These are phyloP conservation scores for Salminus brasiliensis DNA, from an alignment of 2,113 vertebrate species.

Conservation along the genomic window DNA sequence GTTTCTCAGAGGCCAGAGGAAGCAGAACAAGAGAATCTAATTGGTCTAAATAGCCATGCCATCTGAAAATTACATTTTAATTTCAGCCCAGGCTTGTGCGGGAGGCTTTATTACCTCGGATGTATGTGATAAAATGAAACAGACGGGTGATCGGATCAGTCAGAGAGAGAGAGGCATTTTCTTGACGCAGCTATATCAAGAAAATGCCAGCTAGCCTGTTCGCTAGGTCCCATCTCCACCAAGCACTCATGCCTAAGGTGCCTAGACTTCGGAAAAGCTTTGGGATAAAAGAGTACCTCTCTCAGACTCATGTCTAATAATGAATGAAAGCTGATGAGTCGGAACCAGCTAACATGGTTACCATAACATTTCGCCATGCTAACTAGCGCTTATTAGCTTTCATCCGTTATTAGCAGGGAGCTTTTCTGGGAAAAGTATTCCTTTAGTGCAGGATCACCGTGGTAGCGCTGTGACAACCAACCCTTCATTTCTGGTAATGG, in stretches of 20 bases:
- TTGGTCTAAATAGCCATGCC: constrained; percentile 48
- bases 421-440: neutral
- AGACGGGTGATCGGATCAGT: neutral
- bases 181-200: constrained; percentile 8
- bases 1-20: constrained; percentile 36
- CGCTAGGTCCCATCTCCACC: neutral
- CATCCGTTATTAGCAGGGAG: no score
- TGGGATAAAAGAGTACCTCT: neutral
- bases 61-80: constrained; percentile 44
- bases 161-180: constrained; percentile 19
- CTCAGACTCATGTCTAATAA: neutral
- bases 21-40: constrained; percentile 45
- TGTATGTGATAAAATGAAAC: neutral
- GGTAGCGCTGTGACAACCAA: neutral
- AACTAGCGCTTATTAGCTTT: neutral
- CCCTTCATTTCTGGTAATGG: constrained; percentile 22
- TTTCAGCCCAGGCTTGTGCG: constrained; percentile 22
- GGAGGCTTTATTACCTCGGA: neutral
- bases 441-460: neutral
- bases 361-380: neutral
- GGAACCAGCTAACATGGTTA: constrained; percentile 1
- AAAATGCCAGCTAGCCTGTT: neutral
- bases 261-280: neutral
- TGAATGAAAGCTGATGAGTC: neutral
- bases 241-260: neutral